Percentiles rank a stretch among this genome's conserved stretches.
Evolutionary conservation across 1,140 invertebrate genomes (phyloP).

Genomic region (Phenacoccus solenopsis): DNA sequence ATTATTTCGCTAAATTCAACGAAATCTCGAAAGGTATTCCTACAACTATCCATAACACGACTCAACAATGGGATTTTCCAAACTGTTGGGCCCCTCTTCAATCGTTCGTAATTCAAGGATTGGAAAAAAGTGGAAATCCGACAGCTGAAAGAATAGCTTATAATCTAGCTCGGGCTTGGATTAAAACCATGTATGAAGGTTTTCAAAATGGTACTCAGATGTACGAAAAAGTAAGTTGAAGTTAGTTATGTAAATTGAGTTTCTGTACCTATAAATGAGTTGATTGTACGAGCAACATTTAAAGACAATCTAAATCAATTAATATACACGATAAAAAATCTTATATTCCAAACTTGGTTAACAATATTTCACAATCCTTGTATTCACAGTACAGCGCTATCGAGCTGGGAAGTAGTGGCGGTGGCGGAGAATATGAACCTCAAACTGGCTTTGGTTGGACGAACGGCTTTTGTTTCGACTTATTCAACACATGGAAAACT

Average conservation of each 20-base stretch:
- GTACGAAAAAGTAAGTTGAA: conserved; percentile 72
- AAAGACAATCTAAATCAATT: too few relatives aligned
- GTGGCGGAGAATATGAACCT: conserved; percentile 78
- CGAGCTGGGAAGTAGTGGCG: conserved; percentile 52
- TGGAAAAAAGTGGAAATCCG: conserved; percentile 36
- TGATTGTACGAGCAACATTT: too few relatives aligned
- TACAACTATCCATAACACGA: conserved; percentile 47
- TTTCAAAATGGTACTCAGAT: conserved; percentile 43
- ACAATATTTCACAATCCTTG: too few relatives aligned
- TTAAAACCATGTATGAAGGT: conserved; percentile 42
- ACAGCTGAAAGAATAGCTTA: conserved; percentile 38
- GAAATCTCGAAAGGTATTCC: conserved; percentile 45
- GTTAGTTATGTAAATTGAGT: too few relatives aligned
- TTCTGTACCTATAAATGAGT: too few relatives aligned
- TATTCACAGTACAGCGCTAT: conserved; percentile 22
- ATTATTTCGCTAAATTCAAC: background rate
- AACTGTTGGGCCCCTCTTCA: conserved; percentile 78
- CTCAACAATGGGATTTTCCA: conserved; percentile 79
- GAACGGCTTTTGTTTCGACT: conserved; percentile 70
- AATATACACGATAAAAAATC: background rate
- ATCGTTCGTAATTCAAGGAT: conserved; percentile 43
- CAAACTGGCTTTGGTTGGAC: conserved; percentile 89
- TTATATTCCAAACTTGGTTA: too few relatives aligned
- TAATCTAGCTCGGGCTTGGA: conserved; percentile 43
- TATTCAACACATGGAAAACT: conserved; percentile 51